A percentile compares a stretch with the other conserved stretches of the same genome.
phyloP scores from a whole-genome alignment of 2,113 vertebrate genomes.

The Periophthalmodon schlosseri region DNA sequence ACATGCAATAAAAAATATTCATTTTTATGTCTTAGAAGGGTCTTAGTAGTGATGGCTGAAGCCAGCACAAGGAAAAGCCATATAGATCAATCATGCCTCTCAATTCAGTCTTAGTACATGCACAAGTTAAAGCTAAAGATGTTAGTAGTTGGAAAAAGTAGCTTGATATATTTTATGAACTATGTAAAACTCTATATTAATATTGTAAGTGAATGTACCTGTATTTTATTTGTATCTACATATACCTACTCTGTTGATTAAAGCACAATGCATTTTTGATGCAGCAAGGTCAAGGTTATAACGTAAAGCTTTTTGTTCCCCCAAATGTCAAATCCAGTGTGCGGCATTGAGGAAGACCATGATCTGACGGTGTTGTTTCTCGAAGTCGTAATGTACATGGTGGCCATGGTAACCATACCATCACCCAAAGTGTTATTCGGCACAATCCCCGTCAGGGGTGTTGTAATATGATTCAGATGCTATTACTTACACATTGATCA shows the following conservation, averaged over 20 bases:
- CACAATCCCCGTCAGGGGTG: background rate
- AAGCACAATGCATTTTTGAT: constrained; percentile 75
- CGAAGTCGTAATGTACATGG: background rate
- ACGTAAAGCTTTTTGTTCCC: constrained; percentile 12
- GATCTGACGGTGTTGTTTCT: background rate
- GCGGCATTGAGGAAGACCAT: constrained; percentile 1
- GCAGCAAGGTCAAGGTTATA: constrained; percentile 45
- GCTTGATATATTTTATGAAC: constrained; percentile 69
- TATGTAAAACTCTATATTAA: constrained; percentile 69
- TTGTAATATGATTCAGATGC: constrained; percentile 16
- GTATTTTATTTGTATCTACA: constrained; percentile 72
- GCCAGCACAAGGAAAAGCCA: constrained; percentile 70
- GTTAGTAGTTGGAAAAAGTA: constrained; percentile 58
- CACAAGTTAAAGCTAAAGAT: constrained; percentile 35
- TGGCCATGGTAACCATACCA: too few species aligned
- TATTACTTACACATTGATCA: background rate
- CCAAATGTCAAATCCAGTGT: background rate
- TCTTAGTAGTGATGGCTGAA: constrained; percentile 29
- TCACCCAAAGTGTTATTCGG: background rate
- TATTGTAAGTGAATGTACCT: constrained; percentile 75
- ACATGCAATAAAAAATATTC: constrained; percentile 50
- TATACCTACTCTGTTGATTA: constrained; percentile 63
- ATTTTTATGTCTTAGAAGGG: constrained; percentile 26
- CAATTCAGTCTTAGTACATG: constrained; percentile 35
- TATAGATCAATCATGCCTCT: constrained; percentile 50